These are phyloP conservation scores for Ophion obscuratus DNA, from an alignment of 2,888 invertebrate species.

Conservation along the genomic window DNA sequence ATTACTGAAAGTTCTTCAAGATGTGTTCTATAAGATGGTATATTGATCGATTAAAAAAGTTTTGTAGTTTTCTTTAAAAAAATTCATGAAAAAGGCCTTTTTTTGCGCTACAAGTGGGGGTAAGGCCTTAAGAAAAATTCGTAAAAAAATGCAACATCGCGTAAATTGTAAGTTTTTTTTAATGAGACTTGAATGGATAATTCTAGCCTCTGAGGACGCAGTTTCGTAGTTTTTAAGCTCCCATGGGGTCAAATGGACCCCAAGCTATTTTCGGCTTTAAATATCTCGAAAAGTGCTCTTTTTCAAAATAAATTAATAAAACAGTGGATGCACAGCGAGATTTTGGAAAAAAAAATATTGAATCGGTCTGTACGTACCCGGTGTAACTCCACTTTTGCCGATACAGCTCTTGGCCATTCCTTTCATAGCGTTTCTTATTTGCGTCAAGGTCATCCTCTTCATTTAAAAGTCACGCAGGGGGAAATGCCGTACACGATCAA, in stretches of 20 bases:
- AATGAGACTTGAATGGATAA: background rate
- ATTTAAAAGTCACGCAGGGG: constrained; percentile 1
- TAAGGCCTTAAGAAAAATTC: no score
- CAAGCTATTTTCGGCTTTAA: background rate
- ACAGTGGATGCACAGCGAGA: background rate
- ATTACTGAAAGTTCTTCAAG: no score
- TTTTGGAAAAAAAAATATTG: background rate
- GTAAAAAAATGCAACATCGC: background rate
- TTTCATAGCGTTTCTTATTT: constrained; percentile 87
- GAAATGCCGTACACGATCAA: constrained; percentile 20
- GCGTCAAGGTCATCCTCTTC: constrained; percentile 83
- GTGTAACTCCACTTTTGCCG: constrained; percentile 86
- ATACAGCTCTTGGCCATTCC: constrained; percentile 88
- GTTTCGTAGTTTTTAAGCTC: no score
- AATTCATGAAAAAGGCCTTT: no score
- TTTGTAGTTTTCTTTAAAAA: no score
- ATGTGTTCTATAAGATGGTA: no score
- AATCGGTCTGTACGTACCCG: constrained; percentile 84
- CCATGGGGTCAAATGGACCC: background rate
- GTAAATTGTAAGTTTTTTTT: background rate
- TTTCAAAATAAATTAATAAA: background rate
- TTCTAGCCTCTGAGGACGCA: background rate
- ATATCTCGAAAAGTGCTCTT: background rate
- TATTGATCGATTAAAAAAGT: no score
- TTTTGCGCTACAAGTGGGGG: no score